Conservation (phyloP, 1,140 invertebrate species). For the Ooceraea biroi region DNA sequence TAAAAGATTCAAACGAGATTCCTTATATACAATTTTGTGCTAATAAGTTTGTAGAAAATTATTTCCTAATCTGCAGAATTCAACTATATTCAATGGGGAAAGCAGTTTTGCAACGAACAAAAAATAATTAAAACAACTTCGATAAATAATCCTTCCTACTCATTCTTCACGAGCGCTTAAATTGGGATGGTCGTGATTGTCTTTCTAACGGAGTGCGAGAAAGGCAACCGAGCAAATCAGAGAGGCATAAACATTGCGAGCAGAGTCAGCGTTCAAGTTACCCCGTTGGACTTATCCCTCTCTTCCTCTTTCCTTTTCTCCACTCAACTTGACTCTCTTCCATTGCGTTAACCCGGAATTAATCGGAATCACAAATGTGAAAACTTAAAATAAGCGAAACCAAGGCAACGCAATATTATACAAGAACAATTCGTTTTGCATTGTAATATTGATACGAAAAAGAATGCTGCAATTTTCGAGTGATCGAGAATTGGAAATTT, state of each 20-base stretch:
- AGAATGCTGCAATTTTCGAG: background rate
- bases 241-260: conserved; percentile 71
- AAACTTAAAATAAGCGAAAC: background rate
- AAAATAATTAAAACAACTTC: conserved; percentile 3
- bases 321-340: background rate
- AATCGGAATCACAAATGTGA: background rate
- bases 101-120: background rate
- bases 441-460: background rate
- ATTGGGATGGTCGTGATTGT: conserved; percentile 28
- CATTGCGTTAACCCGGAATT: conserved; percentile 32
- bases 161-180: background rate
- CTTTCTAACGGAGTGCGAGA: conserved; percentile 20
- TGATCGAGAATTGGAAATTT: too few relatives aligned
- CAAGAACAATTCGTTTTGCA: conserved; percentile 8
- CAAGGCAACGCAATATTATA: background rate
- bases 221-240: conserved; percentile 19
- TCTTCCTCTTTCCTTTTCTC: background rate
- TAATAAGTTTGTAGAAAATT: background rate
- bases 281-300: conserved; percentile 13
- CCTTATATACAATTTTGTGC: background rate
- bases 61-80: background rate
- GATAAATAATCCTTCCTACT: background rate
- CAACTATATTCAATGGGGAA: background rate
- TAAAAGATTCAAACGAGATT: background rate
- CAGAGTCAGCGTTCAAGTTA: conserved; percentile 65